Base-by-base conservation (phyloP, 2,888 invertebrate genomes). In the Epistrophe grossulariae region DNA sequence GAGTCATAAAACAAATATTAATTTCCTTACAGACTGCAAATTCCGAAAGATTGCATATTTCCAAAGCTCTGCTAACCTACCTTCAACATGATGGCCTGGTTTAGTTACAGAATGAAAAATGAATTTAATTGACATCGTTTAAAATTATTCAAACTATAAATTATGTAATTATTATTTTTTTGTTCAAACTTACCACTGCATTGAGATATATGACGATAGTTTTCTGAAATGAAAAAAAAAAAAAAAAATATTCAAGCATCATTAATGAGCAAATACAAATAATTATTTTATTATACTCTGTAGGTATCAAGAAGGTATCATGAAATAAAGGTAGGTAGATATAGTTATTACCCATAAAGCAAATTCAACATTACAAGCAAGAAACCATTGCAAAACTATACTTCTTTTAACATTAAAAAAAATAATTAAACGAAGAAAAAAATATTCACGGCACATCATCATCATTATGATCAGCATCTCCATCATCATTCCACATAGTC, bases 141-240 rank as follows among this genome's bases (percentile, higher is more conserved):
- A 55, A 40, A 28, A 70, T 55, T 24, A 70, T 50, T 24, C 24
- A 38, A 55, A 31, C 17, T 8, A 24, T 24, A 24, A 72, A 28
- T 72, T 60, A 45, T 72, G 43, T 35, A 48, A 72, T 72, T 28
- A 50, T 31, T 31, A 8, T 31, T 38, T 19, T 57, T 43, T 48
- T 59, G 50, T 11, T 70, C 48, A 17, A 40, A 83, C 87, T 87
- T 73, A 87, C 87, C 87, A 87, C 71, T 79, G 66, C 87, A 87
- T 87, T 62, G 66, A 87, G 74, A 45, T 71, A 48, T 43, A 17
- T 50, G 31, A 68, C 38, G 59, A 72, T 76, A 76, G 72, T 71
- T 60, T 74, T 40, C 85, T 87, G 87, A 45, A 87, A 87, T 2
- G 59, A 72, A 76, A 52, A 68, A n/a, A 50, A 17, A 64, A 52